Evolutionary conservation across 2,888 invertebrate genomes (phyloP), one percentile per base, ranked within the genome.

Genomic region (Agrenia bidenticulata): DNA sequence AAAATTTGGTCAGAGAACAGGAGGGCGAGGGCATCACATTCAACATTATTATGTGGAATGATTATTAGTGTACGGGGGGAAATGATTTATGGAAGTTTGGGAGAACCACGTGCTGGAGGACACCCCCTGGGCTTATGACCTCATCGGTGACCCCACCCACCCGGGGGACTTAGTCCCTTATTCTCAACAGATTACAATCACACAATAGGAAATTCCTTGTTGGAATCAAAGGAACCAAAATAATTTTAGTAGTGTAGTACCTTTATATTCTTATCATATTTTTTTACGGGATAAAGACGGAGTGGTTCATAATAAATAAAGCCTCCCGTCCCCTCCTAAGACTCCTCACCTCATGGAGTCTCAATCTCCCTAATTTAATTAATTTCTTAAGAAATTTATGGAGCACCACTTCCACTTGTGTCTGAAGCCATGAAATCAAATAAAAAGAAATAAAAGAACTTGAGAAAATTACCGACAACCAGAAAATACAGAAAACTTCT

Each of bases 291-390:
- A 32, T 32, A 7, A 32, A 32, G 32, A 11, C 32, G n/a, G n/a
- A n/a, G n/a, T n/a, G n/a, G n/a, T n/a, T 32, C 5, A 32, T 32
- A 32, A 32, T 32, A 32, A 32, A 32, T 32, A 7, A 7, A 32
- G 32, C 5, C 32, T 32, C 9, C 9, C 4, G 45, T 19, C n/a
- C 19, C 45, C 45, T 45, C 45, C 51, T 7, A 51, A 51, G 51
- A 2, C 51, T 51, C 24, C 24, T 51, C 56, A 57, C 56, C 56
- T 57, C 56, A 60, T 54, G 60, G 50, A 63, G 59, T 67, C 64
- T 65, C 62, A 64, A 67, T 70, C 64, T 63, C 64, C 69, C 66
- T 73, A 75, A 75, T 75, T 75, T 72, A 75, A 75, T 75, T 75
- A 75, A 75, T 75, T 73, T 71, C 66, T 54, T 53, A 61, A 63